Base-by-base conservation (phyloP, 2,888 invertebrate genomes). In the Oithona nana region DNA sequence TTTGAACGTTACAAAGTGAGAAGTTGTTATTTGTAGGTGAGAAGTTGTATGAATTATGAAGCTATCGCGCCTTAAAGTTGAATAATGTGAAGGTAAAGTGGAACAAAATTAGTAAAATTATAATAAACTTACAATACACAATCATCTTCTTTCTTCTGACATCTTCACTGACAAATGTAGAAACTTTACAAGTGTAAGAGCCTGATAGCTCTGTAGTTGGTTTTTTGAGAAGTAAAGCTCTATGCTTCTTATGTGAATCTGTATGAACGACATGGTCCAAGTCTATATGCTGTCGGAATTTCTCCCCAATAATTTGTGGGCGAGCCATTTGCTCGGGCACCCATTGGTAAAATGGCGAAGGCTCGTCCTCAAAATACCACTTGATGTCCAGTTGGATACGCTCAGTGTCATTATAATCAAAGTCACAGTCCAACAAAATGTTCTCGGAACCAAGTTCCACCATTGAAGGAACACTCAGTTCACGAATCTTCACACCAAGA, bases 181-280 rank as follows among this genome's bases (percentile, higher is more conserved):
- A 57, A 22, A 57, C 57, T 57, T 56, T 57, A 31, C 57, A 57
- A n/a, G 57, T 57, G 30, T 57, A 57, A 16, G 31, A 24, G 16
- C 57, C 57, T 3, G 57, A 57, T n/a, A 57, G 57, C 11, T 57
- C 30, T 3, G 31, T 22, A 20, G 57, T 57, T 11, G 57, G 57
- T 8, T 57, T 30, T 22, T 29, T 57, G 30, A 57, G 28, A 11
- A 57, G 57, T 20, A 57, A 20, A 22, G 57, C 57, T 20, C 57
- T 29, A 57, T 57, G 30, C 13, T 31, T n/a, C 31, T 30, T 57
- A 20, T 30, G 31, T 13, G 28, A 13, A 39, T 57, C 57, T 31
- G 28, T 31, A 31, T 22, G 22, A n/a, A 57, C 57, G n/a, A 22
- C 22, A 20, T 57, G 57, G 30, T 57, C 31, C 6, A 57, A 26